Evolutionary conservation across 2,113 vertebrate genomes (phyloP).

Genomic region (Azemiops feae): DNA sequence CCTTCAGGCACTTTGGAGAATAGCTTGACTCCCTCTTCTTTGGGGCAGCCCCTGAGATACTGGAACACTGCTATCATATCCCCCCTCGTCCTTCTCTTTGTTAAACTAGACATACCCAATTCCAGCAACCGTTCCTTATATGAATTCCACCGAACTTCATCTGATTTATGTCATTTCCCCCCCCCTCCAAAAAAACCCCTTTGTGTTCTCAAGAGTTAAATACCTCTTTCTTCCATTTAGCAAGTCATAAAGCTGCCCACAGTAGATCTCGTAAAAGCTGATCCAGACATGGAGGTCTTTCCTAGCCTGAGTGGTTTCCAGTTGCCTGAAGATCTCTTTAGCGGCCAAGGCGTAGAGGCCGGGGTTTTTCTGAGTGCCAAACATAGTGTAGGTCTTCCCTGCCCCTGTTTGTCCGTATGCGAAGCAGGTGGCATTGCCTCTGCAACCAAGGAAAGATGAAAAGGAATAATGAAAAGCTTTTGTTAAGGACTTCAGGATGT

Average conservation of each 20-base stretch:
- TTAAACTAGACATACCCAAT: no score
- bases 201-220: neutral
- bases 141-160: neutral
- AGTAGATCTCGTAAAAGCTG: slow-evolving; percentile 96
- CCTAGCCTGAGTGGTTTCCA: slow-evolving; percentile 66
- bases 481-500: neutral
- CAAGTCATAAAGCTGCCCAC: slow-evolving; percentile 90
- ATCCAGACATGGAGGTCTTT: slow-evolving; percentile 75
- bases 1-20: no score
- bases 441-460: slow-evolving; percentile 51
- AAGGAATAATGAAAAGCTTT: neutral
- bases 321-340: slow-evolving; percentile 82
- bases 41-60: no score
- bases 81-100: no score
- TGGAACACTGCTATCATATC: no score
- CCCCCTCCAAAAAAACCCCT: no score
- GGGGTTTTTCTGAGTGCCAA: slow-evolving; percentile 77
- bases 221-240: slow-evolving; percentile 87
- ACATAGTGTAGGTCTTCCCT: slow-evolving; percentile 93
- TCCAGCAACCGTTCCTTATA: no score
- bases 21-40: no score
- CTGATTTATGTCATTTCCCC: neutral
- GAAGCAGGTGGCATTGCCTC: slow-evolving; percentile 90
- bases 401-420: slow-evolving; percentile 92
- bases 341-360: slow-evolving; percentile 86